A percentile compares a stretch with the other conserved stretches of the same genome.
Evolutionary conservation across 2,113 vertebrate species (phyloP).

Genomic region (Misgurnus mizolepis): DNA sequence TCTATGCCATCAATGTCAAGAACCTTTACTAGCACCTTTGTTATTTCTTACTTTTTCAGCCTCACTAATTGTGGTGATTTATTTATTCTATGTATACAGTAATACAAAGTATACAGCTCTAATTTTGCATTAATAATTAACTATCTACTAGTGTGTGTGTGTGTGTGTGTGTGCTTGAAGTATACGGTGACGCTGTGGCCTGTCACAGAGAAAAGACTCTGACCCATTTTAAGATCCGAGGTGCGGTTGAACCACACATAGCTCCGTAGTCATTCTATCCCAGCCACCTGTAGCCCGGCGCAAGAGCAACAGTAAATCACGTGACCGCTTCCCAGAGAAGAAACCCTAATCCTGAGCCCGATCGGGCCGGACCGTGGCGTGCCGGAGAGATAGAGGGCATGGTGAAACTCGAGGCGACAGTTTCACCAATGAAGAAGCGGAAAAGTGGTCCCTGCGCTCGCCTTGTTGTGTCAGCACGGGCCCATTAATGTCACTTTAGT

Average conservation of each 20-base stretch:
- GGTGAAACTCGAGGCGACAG: conserved; percentile 75
- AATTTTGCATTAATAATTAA: conserved; percentile 75
- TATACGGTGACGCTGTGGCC: conserved; percentile 71
- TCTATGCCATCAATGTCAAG: no score
- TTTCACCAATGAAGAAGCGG: conserved; percentile 78
- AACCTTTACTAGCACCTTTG: no score
- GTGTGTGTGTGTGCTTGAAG: conserved; percentile 71
- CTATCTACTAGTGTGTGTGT: conserved; percentile 66
- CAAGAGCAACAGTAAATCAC: conserved; percentile 75
- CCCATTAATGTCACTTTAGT: conserved; percentile 84
- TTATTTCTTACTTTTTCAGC: conserved; percentile 61
- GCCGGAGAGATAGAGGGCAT: conserved; percentile 66
- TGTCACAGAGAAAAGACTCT: conserved; percentile 66
- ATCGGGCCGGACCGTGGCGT: conserved; percentile 57
- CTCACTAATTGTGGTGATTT: conserved; percentile 69
- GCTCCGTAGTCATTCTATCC: conserved; percentile 71
- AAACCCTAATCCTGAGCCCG: conserved; percentile 73
- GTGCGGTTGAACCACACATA: conserved; percentile 65
- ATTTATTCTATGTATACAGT: conserved; percentile 63
- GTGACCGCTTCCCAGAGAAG: conserved; percentile 77
- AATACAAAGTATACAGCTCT: conserved; percentile 68
- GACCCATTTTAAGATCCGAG: conserved; percentile 54
- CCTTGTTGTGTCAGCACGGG: conserved; percentile 79
- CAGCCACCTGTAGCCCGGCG: conserved; percentile 66
- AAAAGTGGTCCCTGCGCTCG: conserved; percentile 75